Base-by-base conservation (phyloP, 2,888 invertebrate genomes). In the Timema cristinae region DNA sequence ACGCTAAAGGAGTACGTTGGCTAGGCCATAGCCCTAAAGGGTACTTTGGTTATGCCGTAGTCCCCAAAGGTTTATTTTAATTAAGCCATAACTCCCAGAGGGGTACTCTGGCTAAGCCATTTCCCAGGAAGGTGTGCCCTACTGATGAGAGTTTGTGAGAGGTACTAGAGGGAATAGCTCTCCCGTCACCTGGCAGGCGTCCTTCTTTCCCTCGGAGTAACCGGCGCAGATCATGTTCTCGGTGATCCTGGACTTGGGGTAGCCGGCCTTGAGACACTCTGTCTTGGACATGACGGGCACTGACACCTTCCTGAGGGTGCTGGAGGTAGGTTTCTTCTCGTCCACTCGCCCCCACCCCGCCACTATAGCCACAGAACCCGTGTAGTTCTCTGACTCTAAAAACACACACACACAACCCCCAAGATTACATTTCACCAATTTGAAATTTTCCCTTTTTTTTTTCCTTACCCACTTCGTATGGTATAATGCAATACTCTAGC, bases 211-310 rank as follows among this genome's bases (percentile, higher is more conserved):
- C 51, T 88, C 86, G 0, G 88, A 85, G 75, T 89, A 91, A 68
- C 92, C 92, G n/a, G 92, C 92, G 79, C 93, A 93, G 79, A 93
- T 86, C 91, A 92, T 92, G 75, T 91, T 89, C 47, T 89, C 88
- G 0, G 91, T 91, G 72, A 92, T 87, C 76, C 90, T 89, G 73
- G 87, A 83, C 32, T 86, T 85, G 0, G 90, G 90, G 78, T 92
- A 92, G 0, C 89, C 90, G 0, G 91, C 89, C 51, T 86, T 85
- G 9, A 86, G 84, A 79, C 92, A 92, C 68, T 90, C 89, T 73
- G 89, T 86, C 77, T 88, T 86, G 0, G 88, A 86, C 86, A 92
- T 90, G 68, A 92, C 88, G 68, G 91, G 90, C 0, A 92, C 89
- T 75, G 85, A 85, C 73, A 91, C 91, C 81, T 91, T 90, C 77